Conservation (phyloP, 1,140 invertebrate genomes). For the Mya arenaria region DNA sequence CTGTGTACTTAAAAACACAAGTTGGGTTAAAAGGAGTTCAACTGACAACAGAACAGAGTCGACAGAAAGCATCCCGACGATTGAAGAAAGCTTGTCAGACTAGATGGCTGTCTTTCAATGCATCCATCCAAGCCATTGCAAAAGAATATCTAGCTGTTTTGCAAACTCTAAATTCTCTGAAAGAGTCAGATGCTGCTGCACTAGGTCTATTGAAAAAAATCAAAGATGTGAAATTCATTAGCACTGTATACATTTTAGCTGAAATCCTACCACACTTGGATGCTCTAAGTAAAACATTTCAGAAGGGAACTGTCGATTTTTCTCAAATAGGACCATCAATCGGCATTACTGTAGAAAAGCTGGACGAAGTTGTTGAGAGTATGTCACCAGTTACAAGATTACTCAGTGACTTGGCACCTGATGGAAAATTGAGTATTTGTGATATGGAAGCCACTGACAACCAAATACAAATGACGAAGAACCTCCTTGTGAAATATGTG, state of each 20-base stretch:
- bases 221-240: constrained; percentile 1
- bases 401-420: neutral
- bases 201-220: constrained; percentile 5
- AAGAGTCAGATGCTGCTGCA: neutral
- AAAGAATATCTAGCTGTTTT: constrained; percentile 5
- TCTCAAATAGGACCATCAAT: neutral
- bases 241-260: neutral
- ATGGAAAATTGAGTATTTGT: neutral
- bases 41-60: neutral
- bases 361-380: neutral
- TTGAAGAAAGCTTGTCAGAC: constrained; percentile 20
- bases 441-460: neutral
- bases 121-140: neutral
- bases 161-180: neutral
- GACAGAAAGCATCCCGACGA: neutral
- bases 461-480: neutral
- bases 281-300: constrained; percentile 2
- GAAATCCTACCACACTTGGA: constrained; percentile 6
- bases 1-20: constrained; percentile 17
- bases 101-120: no score
- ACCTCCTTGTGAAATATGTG: neutral
- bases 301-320: neutral
- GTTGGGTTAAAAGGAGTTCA: neutral
- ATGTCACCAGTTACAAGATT: neutral
- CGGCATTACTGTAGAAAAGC: neutral